Conservation (phyloP, 2,797 vertebrate species). For the Mus caroli region DNA sequence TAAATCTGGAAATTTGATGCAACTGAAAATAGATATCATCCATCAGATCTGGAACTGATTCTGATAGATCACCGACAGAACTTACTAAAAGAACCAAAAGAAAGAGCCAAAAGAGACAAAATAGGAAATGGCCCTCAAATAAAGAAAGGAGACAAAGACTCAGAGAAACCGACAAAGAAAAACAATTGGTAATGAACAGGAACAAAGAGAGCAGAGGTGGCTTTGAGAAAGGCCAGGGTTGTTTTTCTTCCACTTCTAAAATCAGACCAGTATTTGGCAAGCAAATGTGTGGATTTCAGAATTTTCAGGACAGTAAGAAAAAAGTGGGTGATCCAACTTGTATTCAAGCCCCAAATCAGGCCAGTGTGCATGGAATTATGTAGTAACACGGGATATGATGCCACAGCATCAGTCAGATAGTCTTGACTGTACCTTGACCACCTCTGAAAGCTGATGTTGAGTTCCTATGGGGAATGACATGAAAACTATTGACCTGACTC, state of each 20-base stretch:
- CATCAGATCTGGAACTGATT: background rate
- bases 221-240: background rate
- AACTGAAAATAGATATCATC: background rate
- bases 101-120: slow-evolving; percentile 25
- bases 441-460: background rate
- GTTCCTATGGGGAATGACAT: background rate
- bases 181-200: background rate
- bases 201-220: background rate
- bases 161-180: background rate
- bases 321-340: background rate
- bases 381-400: background rate
- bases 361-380: background rate
- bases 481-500: background rate
- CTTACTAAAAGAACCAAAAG: background rate
- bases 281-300: slow-evolving; percentile 21
- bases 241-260: slow-evolving; percentile 14
- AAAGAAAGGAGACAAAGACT: background rate
- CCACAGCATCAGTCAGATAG: background rate
- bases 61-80: background rate
- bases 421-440: background rate
- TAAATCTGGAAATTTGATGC: slow-evolving; percentile 11
- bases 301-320: background rate
- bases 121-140: background rate
- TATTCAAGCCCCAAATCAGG: background rate
- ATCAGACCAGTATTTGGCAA: slow-evolving; percentile 32